Conservation (phyloP, 2,113 vertebrate species). For the Seriola rivoliana region DNA sequence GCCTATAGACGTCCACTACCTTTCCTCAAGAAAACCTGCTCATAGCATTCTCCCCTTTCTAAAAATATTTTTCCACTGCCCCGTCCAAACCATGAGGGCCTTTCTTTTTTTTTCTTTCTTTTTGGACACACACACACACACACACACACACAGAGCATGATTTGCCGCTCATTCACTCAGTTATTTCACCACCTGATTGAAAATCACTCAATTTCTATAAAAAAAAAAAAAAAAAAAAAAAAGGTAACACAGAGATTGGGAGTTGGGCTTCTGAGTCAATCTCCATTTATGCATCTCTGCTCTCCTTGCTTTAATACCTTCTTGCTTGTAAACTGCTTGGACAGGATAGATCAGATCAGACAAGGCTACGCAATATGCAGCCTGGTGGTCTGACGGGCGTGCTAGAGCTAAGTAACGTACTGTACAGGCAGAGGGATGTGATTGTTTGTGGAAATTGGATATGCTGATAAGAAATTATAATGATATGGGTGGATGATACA, state of each 20-base stretch:
- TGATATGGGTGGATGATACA: background rate
- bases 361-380: too few relatives aligned
- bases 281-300: background rate
- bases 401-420: too few relatives aligned
- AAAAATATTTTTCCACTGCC: slow-evolving; percentile 82
- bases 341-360: too few relatives aligned
- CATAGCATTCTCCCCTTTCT: slow-evolving; percentile 70
- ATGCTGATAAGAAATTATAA: background rate
- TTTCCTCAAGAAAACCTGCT: slow-evolving; percentile 71
- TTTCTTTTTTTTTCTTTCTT: slow-evolving; percentile 58
- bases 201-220: background rate
- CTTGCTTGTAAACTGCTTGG: too few relatives aligned
- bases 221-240: background rate
- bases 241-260: background rate
- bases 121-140: slow-evolving; percentile 51
- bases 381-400: too few relatives aligned
- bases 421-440: too few relatives aligned
- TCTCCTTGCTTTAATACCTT: too few relatives aligned
- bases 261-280: background rate
- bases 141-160: slow-evolving; percentile 33
- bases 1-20: slow-evolving; percentile 57
- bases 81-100: slow-evolving; percentile 82
- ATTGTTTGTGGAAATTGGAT: slow-evolving; percentile 18
- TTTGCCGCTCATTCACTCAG: slow-evolving; percentile 51
- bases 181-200: slow-evolving; percentile 31